phyloP scores from a whole-genome alignment of 1,140 invertebrate genomes.

The Pseudomyrmex dendroicus region DNA sequence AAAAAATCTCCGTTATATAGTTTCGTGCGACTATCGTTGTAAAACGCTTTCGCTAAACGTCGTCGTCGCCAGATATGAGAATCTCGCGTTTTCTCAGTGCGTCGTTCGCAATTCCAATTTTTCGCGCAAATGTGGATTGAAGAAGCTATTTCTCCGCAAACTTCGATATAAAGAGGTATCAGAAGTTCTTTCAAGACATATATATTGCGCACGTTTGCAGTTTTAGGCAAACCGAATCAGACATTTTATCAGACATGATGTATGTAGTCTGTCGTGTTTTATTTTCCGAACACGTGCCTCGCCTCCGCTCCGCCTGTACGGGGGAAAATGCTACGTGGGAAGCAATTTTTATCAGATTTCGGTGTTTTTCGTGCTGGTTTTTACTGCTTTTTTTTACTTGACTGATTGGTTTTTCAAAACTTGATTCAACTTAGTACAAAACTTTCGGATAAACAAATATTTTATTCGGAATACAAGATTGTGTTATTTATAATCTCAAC shows the following conservation, averaged over 20 bases:
- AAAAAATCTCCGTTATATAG: neutral
- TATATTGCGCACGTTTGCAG: slow-evolving; percentile 3
- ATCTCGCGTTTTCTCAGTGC: neutral
- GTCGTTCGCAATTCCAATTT: slow-evolving; percentile 6
- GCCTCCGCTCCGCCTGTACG: neutral
- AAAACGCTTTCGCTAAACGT: neutral
- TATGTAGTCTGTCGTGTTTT: slow-evolving; percentile 24
- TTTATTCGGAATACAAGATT: neutral
- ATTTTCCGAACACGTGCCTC: slow-evolving; percentile 1
- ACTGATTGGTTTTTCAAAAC: neutral
- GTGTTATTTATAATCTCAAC: neutral
- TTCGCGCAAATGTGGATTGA: neutral
- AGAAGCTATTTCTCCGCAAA: neutral
- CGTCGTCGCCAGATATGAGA: neutral
- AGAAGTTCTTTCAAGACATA: slow-evolving; percentile 14
- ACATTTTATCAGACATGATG: slow-evolving; percentile 5
- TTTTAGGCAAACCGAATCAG: slow-evolving; percentile 14
- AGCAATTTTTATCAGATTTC: slow-evolving; percentile 41
- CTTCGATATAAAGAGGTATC: neutral
- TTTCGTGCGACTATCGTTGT: neutral
- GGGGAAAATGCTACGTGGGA: neutral
- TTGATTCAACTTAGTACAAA: neutral
- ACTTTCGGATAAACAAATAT: neutral
- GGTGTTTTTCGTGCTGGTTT: slow-evolving; percentile 2
- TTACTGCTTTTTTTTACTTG: slow-evolving; percentile 33